Base-by-base conservation (phyloP, 2,888 invertebrate species). In the Cantharis rustica region DNA sequence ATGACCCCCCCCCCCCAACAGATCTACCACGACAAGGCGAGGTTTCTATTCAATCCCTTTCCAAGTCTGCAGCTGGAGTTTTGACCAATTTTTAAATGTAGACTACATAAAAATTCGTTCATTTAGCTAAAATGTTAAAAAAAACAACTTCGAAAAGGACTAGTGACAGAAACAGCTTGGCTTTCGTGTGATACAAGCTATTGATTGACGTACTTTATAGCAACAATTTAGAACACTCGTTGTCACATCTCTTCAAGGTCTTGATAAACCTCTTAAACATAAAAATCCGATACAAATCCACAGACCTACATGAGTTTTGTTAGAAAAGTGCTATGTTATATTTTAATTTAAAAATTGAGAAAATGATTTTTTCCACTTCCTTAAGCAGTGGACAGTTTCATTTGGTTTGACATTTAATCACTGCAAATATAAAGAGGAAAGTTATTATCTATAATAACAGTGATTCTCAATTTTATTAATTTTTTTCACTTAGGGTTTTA, bases 241-340 rank as follows among this genome's bases (percentile, higher is more conserved):
- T 66, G 64, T 66, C 64, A 66, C 64, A 66, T 66, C 64, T 20
- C 64, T 66, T 66, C 64, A 66, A 66, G 64, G 64, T 66, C 23
- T 66, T 66, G 64, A 66, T 66, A 66, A 66, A 66, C 64, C 64
- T 66, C 64, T 66, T 66, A 66, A 66, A 66, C n/a, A 66, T 66
- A 66, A 66, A 66, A 66, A 66, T 66, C 64, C 20, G 64, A 66
- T 66, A 66, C 20, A 66, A 66, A 66, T 66, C 64, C 64, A 66
- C 63, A 47, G 63, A 63, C 64, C 64, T 20, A n/a, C 20, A 20
- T 66, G 23, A 7, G n/a, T 20, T 23, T 66, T 20, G 64, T 66
- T 20, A 2, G n/a, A 10, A 23, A 66, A 66, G 20, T 66, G 20
- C n/a, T 20, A 13, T 20, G 20, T 20, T 66, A 66, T 66, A 66